These are phyloP conservation scores for Psittacula cyanocephala DNA, from an alignment of 2,113 vertebrate genomes.

Conservation along the genomic window DNA sequence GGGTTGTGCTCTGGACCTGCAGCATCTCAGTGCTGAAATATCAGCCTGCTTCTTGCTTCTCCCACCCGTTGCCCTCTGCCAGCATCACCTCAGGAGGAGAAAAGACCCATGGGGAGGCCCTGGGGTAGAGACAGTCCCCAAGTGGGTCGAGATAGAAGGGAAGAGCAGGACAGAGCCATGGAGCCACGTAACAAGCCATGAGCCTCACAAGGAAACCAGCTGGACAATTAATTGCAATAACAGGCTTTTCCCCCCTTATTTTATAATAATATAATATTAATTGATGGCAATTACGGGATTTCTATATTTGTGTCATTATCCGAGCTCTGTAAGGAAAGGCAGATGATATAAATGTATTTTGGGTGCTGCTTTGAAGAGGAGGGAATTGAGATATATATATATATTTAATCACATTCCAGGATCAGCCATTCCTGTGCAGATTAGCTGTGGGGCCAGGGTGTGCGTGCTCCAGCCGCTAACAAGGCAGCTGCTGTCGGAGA, in stretches of 20 bases:
- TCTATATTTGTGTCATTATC: not conserved
- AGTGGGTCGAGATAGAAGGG: not conserved
- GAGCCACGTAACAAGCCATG: accelerated
- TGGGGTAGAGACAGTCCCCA: not conserved
- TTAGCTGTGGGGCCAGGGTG: not conserved
- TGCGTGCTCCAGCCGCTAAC: not conserved
- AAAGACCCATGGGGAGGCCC: not conserved
- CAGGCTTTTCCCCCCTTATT: not conserved
- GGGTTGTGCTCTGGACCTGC: not conserved
- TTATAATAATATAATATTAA: slow-evolving; percentile 16
- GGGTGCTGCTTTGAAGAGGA: not conserved
- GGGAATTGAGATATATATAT: not conserved
- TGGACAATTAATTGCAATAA: not conserved
- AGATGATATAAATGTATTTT: not conserved
- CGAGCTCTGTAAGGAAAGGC: not conserved
- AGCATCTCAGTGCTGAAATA: accelerated
- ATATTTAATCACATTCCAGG: not conserved
- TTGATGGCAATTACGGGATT: slow-evolving; percentile 7
- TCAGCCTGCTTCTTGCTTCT: not conserved
- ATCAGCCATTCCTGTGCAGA: not conserved
- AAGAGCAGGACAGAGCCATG: not conserved
- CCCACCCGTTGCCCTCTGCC: not conserved
- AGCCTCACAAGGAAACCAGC: not conserved
- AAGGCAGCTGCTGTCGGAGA: accelerated
- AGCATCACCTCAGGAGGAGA: not conserved